Conservation (phyloP, 2,888 invertebrate species). For the Hypolimnas misippus region DNA sequence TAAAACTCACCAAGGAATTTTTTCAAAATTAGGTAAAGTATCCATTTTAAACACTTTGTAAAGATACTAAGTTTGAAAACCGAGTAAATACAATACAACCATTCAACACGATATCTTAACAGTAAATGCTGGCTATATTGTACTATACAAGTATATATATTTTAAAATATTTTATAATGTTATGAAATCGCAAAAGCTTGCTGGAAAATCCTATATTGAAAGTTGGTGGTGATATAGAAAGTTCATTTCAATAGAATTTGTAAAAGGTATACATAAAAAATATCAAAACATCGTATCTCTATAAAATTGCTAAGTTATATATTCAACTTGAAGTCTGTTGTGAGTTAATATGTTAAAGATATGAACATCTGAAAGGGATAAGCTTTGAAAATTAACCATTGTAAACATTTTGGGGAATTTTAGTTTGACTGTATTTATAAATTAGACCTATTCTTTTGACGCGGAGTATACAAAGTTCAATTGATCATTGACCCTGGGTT, state of each 20-base stretch:
- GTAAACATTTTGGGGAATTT: too few species aligned
- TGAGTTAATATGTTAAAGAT: too few species aligned
- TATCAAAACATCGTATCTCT: too few species aligned
- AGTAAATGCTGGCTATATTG: not conserved
- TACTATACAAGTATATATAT: not conserved
- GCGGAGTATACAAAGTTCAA: too few species aligned
- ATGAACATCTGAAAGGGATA: too few species aligned
- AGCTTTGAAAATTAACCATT: too few species aligned
- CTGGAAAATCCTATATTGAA: not conserved
- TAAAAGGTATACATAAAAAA: not conserved
- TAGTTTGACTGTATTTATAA: too few species aligned
- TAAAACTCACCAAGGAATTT: slow-evolving; percentile 43
- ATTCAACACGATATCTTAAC: not conserved
- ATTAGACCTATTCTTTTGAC: too few species aligned
- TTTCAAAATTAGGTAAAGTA: slow-evolving; percentile 43
- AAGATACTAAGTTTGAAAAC: not conserved
- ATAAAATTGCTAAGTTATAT: too few species aligned
- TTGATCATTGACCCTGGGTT: too few species aligned
- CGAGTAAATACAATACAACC: too few species aligned
- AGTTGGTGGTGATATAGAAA: not conserved
- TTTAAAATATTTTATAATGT: slow-evolving; percentile 2
- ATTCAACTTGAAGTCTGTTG: too few species aligned
- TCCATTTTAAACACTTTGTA: slow-evolving; percentile 36
- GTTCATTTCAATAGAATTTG: not conserved
- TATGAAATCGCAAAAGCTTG: not conserved